Evolutionary conservation across 2,113 vertebrate genomes (phyloP).

Genomic region (Anseranas semipalmata): DNA sequence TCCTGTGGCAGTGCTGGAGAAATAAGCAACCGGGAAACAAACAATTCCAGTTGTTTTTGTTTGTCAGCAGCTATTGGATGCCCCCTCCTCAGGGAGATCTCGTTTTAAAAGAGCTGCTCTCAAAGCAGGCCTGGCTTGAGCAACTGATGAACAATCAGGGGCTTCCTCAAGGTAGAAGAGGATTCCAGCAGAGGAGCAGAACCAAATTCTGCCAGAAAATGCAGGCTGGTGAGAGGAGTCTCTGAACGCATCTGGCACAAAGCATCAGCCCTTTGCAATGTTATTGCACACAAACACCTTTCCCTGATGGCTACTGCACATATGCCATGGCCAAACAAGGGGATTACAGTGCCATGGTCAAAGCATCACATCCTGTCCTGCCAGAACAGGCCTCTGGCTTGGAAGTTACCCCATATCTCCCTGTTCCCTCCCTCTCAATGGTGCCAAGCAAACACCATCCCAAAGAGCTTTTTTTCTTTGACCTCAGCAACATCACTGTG

Average conservation of each 20-base stretch:
- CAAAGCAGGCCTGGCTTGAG: background rate
- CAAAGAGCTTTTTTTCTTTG: background rate
- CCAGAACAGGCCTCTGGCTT: background rate
- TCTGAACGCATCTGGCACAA: background rate
- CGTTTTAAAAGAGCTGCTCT: background rate
- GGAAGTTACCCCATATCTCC: background rate
- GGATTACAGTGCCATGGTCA: background rate
- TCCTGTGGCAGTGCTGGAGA: background rate
- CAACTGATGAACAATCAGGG: background rate
- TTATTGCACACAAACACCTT: background rate
- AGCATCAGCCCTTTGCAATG: background rate
- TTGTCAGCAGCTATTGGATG: background rate
- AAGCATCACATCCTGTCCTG: background rate
- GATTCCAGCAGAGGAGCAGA: background rate
- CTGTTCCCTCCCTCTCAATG: background rate
- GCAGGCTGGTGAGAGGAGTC: background rate
- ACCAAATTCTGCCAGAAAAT: background rate
- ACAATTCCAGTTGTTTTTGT: background rate
- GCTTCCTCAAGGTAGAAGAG: background rate
- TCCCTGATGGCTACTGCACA: background rate
- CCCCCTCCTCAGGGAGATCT: background rate
- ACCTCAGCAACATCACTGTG: background rate
- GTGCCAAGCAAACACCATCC: background rate
- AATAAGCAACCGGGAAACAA: background rate
- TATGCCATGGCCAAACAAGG: background rate